Evolutionary conservation across 2,113 vertebrate species (phyloP).

Genomic region (Dasyornis broadbenti): DNA sequence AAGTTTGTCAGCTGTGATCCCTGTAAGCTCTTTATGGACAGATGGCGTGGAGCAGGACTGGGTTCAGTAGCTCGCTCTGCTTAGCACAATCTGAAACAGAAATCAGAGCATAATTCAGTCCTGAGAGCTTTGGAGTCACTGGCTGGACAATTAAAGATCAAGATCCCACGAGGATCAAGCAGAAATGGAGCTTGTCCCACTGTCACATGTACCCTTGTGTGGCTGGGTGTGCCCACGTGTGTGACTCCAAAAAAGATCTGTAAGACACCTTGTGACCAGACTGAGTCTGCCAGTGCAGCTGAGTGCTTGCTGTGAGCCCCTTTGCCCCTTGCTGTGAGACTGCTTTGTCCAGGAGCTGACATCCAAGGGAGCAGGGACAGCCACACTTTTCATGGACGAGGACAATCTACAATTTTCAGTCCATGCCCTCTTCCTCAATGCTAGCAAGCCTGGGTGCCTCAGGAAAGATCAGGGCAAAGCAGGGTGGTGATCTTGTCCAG

Average conservation of each 20-base stretch:
- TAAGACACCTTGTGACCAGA: neutral
- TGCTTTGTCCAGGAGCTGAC: neutral
- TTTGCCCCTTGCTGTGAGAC: no score
- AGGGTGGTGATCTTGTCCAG: neutral
- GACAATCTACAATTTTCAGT: neutral
- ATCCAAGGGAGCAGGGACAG: neutral
- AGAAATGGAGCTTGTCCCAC: neutral
- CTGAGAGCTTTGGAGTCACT: neutral
- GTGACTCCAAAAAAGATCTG: neutral
- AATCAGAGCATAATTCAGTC: neutral
- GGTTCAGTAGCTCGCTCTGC: neutral
- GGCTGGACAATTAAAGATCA: neutral
- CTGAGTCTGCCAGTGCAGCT: neutral
- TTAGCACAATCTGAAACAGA: neutral
- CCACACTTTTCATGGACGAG: neutral
- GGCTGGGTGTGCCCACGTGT: rapidly evolving
- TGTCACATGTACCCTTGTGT: neutral
- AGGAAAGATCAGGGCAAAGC: neutral
- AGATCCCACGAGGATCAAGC: neutral
- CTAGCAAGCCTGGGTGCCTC: neutral
- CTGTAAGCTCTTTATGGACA: neutral
- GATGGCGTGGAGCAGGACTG: neutral
- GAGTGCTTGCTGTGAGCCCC: neutral
- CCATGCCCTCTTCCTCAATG: neutral
- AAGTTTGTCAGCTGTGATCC: neutral